phyloP scores from a whole-genome alignment of 2,113 vertebrate genomes.

The Furnarius figulus region DNA sequence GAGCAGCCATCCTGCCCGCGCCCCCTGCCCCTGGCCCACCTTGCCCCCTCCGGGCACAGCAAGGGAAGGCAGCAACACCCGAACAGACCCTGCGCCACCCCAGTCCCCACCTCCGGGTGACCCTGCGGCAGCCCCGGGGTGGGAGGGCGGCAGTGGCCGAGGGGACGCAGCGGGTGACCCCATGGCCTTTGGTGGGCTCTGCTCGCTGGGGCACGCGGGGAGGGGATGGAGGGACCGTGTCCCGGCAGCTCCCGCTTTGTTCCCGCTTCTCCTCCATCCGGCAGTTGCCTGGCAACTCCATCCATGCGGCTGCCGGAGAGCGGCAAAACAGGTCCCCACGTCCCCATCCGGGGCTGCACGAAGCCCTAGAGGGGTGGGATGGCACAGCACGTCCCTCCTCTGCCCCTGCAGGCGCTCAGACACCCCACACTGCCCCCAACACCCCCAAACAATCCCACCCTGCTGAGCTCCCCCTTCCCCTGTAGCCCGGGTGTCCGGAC shows the following conservation, averaged over 20 bases:
- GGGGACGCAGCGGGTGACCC: accelerated
- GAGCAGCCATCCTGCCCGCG: not conserved
- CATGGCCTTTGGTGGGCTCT: not conserved
- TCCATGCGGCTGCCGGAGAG: constrained; percentile 10
- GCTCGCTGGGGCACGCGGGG: not conserved
- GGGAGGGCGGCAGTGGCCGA: accelerated
- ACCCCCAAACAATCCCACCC: not conserved
- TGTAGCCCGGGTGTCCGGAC: accelerated
- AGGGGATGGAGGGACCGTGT: not conserved
- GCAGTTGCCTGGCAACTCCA: constrained; percentile 78
- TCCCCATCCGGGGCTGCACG: not conserved
- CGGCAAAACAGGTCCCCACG: not conserved
- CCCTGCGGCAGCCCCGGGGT: accelerated
- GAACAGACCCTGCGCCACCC: not conserved
- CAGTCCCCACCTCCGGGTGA: accelerated
- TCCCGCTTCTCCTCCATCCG: constrained; percentile 68
- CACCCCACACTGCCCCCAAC: not conserved
- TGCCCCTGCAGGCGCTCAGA: accelerated
- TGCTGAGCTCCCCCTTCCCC: not conserved
- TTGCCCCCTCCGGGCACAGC: not conserved
- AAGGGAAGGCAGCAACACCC: not conserved
- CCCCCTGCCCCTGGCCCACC: not conserved
- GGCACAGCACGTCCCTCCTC: accelerated
- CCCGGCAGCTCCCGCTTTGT: not conserved
- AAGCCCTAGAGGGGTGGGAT: accelerated